Percentiles rank a stretch among this genome's conserved stretches.
phyloP scores from a whole-genome alignment of 2,113 vertebrate genomes.

The Eubucco bourcierii region DNA sequence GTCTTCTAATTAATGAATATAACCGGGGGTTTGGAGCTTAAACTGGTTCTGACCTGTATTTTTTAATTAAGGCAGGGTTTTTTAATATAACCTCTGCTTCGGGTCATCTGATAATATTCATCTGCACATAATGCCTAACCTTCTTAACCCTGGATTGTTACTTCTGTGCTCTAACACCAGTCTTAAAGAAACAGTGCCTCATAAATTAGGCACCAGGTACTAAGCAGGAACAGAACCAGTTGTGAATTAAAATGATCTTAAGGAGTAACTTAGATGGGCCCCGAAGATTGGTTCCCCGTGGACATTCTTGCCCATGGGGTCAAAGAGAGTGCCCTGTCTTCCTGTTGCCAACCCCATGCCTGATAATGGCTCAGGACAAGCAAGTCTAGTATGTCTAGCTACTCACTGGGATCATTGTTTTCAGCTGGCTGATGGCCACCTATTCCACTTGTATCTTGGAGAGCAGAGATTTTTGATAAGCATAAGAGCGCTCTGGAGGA shows the following conservation, averaged over 20 bases:
- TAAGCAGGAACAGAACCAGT: neutral
- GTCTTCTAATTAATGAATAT: slow-evolving; percentile 59
- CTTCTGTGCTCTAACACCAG: neutral
- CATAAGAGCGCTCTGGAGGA: neutral
- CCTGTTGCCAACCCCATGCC: neutral
- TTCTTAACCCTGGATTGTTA: neutral
- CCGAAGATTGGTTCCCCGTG: neutral
- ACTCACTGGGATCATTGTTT: fast-evolving
- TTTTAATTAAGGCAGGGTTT: slow-evolving; percentile 64
- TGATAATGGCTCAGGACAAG: fast-evolving
- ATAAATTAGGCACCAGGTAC: neutral
- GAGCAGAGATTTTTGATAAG: neutral
- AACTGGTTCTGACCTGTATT: slow-evolving; percentile 44
- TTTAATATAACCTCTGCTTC: slow-evolving; percentile 47
- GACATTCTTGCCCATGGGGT: neutral
- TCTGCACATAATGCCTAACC: slow-evolving; percentile 7
- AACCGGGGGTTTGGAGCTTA: slow-evolving; percentile 21
- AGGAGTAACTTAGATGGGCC: neutral
- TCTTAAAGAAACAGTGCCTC: slow-evolving; percentile 11
- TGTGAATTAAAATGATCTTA: neutral
- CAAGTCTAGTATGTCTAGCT: neutral
- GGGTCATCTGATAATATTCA: slow-evolving; percentile 49
- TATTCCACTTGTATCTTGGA: neutral
- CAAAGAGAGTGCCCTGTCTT: neutral
- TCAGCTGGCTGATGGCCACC: neutral